phyloP scores from a whole-genome alignment of 2,888 invertebrate species.

The Ochropleura leucogaster region DNA sequence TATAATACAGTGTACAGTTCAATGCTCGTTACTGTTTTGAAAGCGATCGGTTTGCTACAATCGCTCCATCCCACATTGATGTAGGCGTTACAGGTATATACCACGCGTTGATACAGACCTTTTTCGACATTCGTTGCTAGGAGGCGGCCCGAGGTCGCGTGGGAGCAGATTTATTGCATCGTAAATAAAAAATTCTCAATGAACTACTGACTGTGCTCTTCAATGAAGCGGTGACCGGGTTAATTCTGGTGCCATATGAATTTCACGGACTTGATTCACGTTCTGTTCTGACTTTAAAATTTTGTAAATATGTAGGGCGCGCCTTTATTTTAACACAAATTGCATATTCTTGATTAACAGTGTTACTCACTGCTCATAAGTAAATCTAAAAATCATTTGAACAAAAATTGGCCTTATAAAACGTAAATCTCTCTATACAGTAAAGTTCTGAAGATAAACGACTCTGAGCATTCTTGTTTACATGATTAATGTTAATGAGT shows the following conservation, averaged over 20 bases:
- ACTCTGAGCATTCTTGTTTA: conserved; percentile 19
- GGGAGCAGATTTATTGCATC: conserved; percentile 79
- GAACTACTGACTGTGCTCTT: conserved; percentile 69
- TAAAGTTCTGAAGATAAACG: not conserved
- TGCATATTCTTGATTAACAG: not conserved
- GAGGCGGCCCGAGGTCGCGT: conserved; percentile 71
- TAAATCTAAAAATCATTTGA: not conserved
- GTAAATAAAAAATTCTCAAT: conserved; percentile 79
- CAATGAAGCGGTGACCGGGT: conserved; percentile 73
- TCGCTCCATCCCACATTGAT: conserved; percentile 56
- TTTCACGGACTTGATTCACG: conserved; percentile 33
- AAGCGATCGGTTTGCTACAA: conserved; percentile 43
- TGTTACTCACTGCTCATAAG: not conserved
- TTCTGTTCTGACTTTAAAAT: conserved; percentile 6
- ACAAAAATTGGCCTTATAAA: not conserved
- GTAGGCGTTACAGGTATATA: conserved; percentile 50
- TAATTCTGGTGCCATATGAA: conserved; percentile 62
- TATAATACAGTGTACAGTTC: conserved; percentile 55
- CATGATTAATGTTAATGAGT: conserved; percentile 27
- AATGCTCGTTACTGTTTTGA: conserved; percentile 47
- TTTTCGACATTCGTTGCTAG: conserved; percentile 73
- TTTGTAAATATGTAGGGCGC: not conserved
- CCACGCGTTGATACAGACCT: conserved; percentile 70
- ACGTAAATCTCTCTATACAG: not conserved
- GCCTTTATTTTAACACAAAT: not conserved